Conservation (phyloP, 2,113 vertebrate genomes). For the Ictalurus punctatus region DNA sequence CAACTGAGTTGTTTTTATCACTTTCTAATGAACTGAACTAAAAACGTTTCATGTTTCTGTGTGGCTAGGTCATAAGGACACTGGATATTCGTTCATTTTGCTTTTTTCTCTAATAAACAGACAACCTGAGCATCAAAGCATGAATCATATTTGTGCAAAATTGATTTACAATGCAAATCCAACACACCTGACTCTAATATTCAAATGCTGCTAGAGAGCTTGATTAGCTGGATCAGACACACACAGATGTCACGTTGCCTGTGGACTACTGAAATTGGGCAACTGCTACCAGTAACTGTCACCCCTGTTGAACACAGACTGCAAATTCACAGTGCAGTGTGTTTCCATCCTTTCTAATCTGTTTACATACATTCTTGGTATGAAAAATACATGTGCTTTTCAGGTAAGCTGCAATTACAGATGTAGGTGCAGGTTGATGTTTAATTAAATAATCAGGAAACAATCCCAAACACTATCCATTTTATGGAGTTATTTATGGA, state of each 20-base stretch:
- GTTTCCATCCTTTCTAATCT: background rate
- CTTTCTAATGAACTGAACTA: background rate
- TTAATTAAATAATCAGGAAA: background rate
- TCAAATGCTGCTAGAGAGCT: background rate
- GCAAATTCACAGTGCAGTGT: background rate
- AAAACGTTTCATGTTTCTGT: background rate
- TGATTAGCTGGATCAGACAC: slow-evolving; percentile 15
- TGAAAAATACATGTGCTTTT: background rate
- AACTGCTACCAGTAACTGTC: background rate
- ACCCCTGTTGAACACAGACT: background rate
- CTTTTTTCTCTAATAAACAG: background rate
- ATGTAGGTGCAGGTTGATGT: background rate
- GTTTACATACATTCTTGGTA: background rate
- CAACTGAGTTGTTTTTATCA: background rate
- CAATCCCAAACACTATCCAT: background rate
- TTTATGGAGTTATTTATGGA: background rate
- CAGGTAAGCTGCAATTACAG: background rate
- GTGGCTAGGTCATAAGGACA: background rate
- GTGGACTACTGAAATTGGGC: background rate
- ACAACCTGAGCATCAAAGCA: background rate
- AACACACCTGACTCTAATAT: slow-evolving; percentile 24
- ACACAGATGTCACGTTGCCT: background rate
- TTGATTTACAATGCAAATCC: slow-evolving; percentile 13
- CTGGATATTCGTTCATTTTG: background rate
- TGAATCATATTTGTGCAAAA: background rate